Conservation (phyloP, 2,113 vertebrate genomes). For the Oceanodroma tethys region DNA sequence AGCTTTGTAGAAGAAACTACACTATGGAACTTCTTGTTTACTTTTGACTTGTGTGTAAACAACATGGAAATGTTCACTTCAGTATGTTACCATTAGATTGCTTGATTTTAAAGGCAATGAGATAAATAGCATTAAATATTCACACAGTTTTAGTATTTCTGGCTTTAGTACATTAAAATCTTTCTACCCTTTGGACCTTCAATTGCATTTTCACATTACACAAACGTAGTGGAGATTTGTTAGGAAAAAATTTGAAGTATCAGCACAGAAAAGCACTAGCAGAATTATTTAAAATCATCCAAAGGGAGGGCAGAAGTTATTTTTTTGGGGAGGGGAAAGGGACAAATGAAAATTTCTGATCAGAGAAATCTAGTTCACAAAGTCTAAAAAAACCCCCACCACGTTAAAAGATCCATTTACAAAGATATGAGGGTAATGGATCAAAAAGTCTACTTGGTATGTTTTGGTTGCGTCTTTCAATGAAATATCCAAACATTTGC, state of each 20-base stretch:
- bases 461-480: neutral
- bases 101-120: neutral
- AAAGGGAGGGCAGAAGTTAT: neutral
- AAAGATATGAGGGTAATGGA: neutral
- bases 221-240: neutral
- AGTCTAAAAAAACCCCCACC: neutral
- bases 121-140: neutral
- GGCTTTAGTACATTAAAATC: neutral
- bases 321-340: rapidly evolving
- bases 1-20: constrained; percentile 35
- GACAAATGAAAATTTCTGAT: neutral
- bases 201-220: neutral
- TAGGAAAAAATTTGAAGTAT: neutral
- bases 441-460: neutral
- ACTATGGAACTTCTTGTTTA: neutral
- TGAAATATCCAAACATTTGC: neutral
- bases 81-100: neutral
- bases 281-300: neutral
- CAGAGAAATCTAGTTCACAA: neutral
- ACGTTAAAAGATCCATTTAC: neutral
- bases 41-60: neutral
- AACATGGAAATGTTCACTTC: neutral
- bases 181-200: neutral
- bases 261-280: neutral
- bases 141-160: neutral